Conservation (phyloP, 2,797 vertebrate genomes). For the Lutjanus campechanus region DNA sequence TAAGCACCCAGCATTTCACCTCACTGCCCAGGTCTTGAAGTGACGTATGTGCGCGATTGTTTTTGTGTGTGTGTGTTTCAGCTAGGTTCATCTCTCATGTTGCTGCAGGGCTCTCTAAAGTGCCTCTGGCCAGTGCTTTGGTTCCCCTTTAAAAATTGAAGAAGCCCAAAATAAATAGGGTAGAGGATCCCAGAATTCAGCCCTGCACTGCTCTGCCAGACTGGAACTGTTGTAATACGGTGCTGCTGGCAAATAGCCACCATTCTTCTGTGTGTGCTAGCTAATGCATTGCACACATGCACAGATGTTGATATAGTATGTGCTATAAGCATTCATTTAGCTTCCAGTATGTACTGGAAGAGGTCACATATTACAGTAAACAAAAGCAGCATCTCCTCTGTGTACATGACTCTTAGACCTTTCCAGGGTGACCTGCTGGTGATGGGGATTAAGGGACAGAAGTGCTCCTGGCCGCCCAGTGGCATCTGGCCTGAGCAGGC, state of each 20-base stretch:
- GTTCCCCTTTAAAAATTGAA: conserved; percentile 80
- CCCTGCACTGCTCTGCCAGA: conserved; percentile 30
- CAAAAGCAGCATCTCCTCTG: conserved; percentile 45
- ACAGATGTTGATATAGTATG: conserved; percentile 34
- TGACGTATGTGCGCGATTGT: conserved; percentile 59
- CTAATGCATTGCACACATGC: conserved; percentile 28
- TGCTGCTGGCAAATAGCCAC: conserved; percentile 25
- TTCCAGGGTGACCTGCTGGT: conserved; percentile 65
- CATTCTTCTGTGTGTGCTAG: conserved; percentile 12
- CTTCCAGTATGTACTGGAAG: conserved; percentile 26
- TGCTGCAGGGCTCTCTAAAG: conserved; percentile 74
- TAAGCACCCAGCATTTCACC: conserved; percentile 73
- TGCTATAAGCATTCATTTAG: conserved; percentile 24
- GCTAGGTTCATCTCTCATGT: conserved; percentile 64
- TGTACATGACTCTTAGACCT: conserved; percentile 57
- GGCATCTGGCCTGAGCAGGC: conserved; percentile 81
- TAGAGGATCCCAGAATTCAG: conserved; percentile 48
- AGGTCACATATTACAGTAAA: conserved; percentile 58
- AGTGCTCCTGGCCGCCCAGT: conserved; percentile 69
- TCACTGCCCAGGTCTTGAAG: conserved; percentile 64
- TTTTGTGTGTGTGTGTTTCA: conserved; percentile 53
- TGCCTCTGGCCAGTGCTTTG: conserved; percentile 74
- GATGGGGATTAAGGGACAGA: conserved; percentile 64
- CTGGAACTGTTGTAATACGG: conserved; percentile 19
- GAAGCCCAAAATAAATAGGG: conserved; percentile 78